Percentiles rank a stretch among this genome's conserved stretches.
Conservation (phyloP, 2,888 invertebrate species). For the Masnerella sp. region DNA sequence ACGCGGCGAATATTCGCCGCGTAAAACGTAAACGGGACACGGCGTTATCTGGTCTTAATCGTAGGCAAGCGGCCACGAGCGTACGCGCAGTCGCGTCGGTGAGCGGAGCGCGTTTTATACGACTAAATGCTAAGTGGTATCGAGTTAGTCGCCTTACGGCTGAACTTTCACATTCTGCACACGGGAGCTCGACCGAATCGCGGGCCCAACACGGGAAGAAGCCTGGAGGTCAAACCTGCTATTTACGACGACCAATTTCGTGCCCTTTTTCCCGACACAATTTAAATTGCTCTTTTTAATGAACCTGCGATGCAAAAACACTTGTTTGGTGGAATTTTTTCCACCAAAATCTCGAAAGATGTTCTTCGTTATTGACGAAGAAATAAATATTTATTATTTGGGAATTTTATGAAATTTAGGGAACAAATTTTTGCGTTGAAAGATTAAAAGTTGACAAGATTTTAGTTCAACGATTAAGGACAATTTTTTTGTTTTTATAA, state of each 20-base stretch:
- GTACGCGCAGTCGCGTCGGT: conserved; percentile 25
- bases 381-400: no score
- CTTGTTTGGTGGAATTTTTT: background rate
- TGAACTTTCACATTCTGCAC: conserved; percentile 63
- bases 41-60: conserved; percentile 63
- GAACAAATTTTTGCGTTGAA: no score
- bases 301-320: no score
- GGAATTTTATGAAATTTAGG: no score
- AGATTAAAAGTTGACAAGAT: no score
- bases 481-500: no score
- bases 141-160: conserved; percentile 69
- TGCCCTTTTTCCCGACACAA: background rate
- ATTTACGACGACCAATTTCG: background rate
- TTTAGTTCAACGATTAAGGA: no score
- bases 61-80: conserved; percentile 55
- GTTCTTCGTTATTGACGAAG: no score
- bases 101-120: conserved; percentile 55
- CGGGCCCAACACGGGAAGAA: conserved; percentile 30
- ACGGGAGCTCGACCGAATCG: conserved; percentile 58
- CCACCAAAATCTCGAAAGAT: no score
- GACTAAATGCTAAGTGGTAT: conserved; percentile 60
- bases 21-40: conserved; percentile 52
- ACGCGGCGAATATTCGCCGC: conserved; percentile 37
- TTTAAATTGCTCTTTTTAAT: no score
- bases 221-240: conserved; percentile 12